Evolutionary conservation across 2,888 invertebrate genomes (phyloP).

Genomic region (Drosophila koepferae): DNA sequence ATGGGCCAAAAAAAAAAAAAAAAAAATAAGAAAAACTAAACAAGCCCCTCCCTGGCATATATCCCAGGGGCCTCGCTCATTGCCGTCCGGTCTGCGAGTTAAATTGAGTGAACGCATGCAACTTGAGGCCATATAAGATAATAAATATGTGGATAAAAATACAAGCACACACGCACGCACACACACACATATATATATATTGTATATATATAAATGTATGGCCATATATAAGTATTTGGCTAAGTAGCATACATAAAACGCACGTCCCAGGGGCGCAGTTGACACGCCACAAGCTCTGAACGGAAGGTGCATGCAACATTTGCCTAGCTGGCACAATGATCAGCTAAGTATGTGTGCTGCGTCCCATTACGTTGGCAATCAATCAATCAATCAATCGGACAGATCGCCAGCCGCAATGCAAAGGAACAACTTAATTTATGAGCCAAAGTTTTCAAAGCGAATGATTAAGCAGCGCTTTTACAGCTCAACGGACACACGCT

Average conservation of each 20-base stretch:
- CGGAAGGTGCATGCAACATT: constrained; percentile 4
- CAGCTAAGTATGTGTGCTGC: background rate
- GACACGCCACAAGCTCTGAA: constrained; percentile 42
- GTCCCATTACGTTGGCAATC: constrained; percentile 25
- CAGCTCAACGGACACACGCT: constrained; percentile 15
- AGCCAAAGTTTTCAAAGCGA: constrained; percentile 24
- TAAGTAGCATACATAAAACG: constrained; percentile 43
- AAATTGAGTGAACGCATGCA: constrained; percentile 72
- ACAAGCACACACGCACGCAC: constrained; percentile 7
- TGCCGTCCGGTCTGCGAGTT: constrained; percentile 43
- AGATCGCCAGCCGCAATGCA: constrained; percentile 18
- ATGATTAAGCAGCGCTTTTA: constrained; percentile 31
- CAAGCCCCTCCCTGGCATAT: constrained; percentile 10
- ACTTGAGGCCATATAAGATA: constrained; percentile 51
- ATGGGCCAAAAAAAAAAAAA: constrained; percentile 40
- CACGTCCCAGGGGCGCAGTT: constrained; percentile 54
- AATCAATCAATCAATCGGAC: constrained; percentile 37
- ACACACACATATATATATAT: background rate
- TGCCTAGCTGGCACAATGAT: background rate
- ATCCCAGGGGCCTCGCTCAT: constrained; percentile 48
- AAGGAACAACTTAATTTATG: constrained; percentile 32
- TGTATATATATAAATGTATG: constrained; percentile 4
- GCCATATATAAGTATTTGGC: constrained; percentile 23
- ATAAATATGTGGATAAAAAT: constrained; percentile 56
- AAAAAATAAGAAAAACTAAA: constrained; percentile 45